Evolutionary conservation across 2,888 invertebrate species (phyloP), one percentile per base, ranked within the genome.

Genomic region (Lepas anatifera): DNA sequence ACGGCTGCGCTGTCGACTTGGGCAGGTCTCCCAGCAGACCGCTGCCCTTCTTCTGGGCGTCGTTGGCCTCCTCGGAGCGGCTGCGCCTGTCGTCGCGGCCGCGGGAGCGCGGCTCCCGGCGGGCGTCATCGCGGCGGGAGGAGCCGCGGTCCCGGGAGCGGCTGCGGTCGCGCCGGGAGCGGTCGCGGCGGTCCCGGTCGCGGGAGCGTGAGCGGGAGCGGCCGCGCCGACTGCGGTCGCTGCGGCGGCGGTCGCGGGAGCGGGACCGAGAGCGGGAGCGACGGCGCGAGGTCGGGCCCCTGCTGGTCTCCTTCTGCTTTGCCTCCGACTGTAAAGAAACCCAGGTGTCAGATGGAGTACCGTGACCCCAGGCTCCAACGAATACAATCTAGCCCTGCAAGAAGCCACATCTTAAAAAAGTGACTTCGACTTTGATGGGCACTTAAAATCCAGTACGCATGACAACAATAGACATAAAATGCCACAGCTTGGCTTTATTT

Each of bases 121-220:
- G 27, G 50, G 27, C 32, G 35, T 35, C 22, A 16, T 58, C 32
- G 58, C 66, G 10, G 32, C 83, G 77, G 76, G 86, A 85, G 35
- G 87, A 80, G 74, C 85, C 84, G 64, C 87, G 83, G 71, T 78
- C 75, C 79, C 84, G 39, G 69, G 79, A 79, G 1, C 80, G 76
- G 22, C 81, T 80, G 13, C n/a, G 37, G 39, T 75, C 71, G 48
- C 75, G 75, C 29, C 76, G 72, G 46, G 73, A 71, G 11, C 75
- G 84, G 83, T 27, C 83, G 22, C 73, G 69, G 25, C 73, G 67
- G n/a, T 72, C 67, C 16, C 73, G 69, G 50, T 71, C 71, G 7
- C 81, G 27, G 87, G 81, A 2, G 87, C 89, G 72, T 84, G 80
- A 37, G 86, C 85, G 78, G 78, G 71, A 71, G 27, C 74, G 64